Percentiles rank a stretch among this genome's conserved stretches.
phyloP scores from a whole-genome alignment of 2,113 vertebrate genomes.

The Coptodon rendalli region DNA sequence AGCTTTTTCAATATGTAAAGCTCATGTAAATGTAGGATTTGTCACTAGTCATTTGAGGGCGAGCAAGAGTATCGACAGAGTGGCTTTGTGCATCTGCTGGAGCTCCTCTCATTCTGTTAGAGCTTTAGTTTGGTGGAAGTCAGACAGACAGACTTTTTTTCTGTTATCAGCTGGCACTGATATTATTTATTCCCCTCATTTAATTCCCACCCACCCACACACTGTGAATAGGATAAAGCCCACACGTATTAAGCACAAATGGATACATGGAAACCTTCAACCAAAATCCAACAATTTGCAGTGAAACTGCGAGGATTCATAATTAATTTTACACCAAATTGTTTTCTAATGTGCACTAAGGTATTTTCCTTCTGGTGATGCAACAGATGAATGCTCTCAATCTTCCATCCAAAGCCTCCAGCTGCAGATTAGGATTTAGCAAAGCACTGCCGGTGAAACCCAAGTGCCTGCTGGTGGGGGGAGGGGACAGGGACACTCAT shows the following conservation, averaged over 20 bases:
- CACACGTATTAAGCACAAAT: neutral
- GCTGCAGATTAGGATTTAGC: constrained; percentile 11
- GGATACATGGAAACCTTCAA: neutral
- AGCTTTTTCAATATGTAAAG: constrained; percentile 57
- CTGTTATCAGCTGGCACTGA: constrained; percentile 49
- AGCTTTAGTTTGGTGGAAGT: constrained; percentile 44
- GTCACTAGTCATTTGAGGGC: constrained; percentile 31
- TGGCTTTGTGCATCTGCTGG: constrained; percentile 15
- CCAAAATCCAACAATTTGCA: neutral
- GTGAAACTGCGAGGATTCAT: neutral
- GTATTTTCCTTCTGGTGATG: neutral
- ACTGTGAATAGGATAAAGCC: constrained; percentile 17
- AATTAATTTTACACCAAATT: neutral
- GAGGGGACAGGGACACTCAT: neutral
- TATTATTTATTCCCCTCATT: constrained; percentile 57
- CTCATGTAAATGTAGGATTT: constrained; percentile 39
- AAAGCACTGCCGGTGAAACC: neutral
- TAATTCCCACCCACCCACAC: constrained; percentile 59
- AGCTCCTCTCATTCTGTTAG: constrained; percentile 6
- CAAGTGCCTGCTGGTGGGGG: neutral
- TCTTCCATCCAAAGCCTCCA: constrained; percentile 1
- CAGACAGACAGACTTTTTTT: constrained; percentile 47
- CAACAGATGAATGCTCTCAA: neutral
- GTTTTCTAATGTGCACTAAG: neutral
- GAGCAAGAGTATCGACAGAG: neutral